phyloP scores from a whole-genome alignment of 35 echinoderm and acorn worm species.

The Holothuria glaberrima region DNA sequence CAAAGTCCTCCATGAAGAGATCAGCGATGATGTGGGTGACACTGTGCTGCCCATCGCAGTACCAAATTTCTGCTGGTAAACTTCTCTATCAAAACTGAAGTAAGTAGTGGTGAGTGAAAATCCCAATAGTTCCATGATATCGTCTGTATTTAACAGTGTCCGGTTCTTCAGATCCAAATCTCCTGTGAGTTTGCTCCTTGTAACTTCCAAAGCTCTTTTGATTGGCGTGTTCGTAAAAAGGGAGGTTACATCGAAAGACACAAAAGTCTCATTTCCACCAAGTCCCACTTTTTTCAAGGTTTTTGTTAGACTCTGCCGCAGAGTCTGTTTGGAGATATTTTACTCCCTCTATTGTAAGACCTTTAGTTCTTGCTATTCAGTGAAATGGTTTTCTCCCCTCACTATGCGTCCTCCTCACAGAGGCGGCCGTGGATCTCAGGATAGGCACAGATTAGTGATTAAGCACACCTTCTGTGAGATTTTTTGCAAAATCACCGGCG shows the following conservation, averaged over 20 bases:
- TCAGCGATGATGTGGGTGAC: conserved; percentile 1
- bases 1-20: conserved; percentile 3
- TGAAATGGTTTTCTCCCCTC: too few species aligned
- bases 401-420: too few species aligned
- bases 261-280: not conserved
- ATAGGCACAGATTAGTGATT: too few species aligned
- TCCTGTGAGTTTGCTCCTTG: not conserved
- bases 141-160: not conserved
- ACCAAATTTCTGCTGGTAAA: conserved; percentile 3
- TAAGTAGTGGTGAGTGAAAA: not conserved
- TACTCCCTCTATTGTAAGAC: too few species aligned
- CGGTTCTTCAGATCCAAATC: not conserved
- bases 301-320: too few species aligned
- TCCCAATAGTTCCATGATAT: not conserved
- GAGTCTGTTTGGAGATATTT: too few species aligned
- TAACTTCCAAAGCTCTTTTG: not conserved
- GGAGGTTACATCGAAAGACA: not conserved
- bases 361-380: too few species aligned
- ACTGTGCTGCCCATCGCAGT: not conserved
- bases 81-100: not conserved
- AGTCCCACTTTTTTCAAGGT: not conserved
- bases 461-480: too few species aligned
- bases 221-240: not conserved
- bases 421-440: too few species aligned
- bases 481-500: too few species aligned